These are phyloP conservation scores for Lichenostomus cassidix DNA, from an alignment of 2,113 vertebrate genomes.

Conservation along the genomic window DNA sequence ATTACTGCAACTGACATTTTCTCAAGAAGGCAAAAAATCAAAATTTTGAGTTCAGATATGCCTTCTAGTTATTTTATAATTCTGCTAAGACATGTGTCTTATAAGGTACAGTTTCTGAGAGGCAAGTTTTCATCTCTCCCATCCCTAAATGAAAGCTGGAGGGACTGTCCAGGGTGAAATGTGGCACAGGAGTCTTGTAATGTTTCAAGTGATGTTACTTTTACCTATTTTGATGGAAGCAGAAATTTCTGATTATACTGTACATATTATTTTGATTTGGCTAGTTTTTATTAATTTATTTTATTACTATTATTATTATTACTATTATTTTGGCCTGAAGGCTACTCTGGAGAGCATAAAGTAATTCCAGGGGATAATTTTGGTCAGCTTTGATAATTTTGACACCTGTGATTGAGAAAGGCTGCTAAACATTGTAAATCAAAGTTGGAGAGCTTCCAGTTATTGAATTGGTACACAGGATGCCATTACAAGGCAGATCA, in stretches of 20 bases:
- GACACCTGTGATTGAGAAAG: not conserved
- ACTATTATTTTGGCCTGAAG: not conserved
- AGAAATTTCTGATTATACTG: not conserved
- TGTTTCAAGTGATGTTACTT: not conserved
- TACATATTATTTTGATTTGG: not conserved
- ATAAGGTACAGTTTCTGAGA: not conserved
- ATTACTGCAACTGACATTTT: not conserved
- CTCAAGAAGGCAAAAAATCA: not conserved
- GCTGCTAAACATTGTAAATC: not conserved
- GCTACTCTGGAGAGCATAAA: not conserved
- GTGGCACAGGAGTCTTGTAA: fast-evolving
- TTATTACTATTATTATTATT: not conserved
- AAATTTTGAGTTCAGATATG: not conserved
- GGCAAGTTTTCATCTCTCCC: not conserved
- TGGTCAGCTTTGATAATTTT: not conserved
- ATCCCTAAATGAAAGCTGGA: not conserved
- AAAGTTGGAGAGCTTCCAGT: not conserved
- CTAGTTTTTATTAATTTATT: not conserved
- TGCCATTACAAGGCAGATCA: fast-evolving
- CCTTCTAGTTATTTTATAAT: not conserved
- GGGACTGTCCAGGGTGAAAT: not conserved
- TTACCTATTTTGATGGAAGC: fast-evolving
- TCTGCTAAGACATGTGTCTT: not conserved
- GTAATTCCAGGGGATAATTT: not conserved
- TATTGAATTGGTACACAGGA: not conserved